Percentiles rank a stretch among this genome's conserved stretches.
Conservation (phyloP, 2,797 vertebrate species). For the Chelonia mydas region DNA sequence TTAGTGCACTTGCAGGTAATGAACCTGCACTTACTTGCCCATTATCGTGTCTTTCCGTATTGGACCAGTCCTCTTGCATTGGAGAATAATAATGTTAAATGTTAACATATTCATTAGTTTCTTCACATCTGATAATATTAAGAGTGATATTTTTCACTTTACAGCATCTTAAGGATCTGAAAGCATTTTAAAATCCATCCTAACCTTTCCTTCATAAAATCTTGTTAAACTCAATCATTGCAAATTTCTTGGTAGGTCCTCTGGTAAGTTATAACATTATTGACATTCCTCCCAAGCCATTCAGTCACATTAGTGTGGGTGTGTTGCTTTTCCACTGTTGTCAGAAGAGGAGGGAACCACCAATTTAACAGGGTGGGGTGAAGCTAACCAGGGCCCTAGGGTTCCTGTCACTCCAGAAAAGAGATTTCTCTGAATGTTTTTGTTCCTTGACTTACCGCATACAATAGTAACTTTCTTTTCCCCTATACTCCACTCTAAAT, state of each 20-base stretch:
- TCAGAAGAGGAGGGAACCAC: not conserved
- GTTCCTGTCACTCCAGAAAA: not conserved
- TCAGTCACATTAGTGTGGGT: not conserved
- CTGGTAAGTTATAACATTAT: not conserved
- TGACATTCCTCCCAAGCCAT: not conserved
- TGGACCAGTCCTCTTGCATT: not conserved
- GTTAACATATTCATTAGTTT: not conserved
- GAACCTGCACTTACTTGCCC: slow-evolving; percentile 8
- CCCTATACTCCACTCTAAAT: not conserved
- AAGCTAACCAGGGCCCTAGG: not conserved
- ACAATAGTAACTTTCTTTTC: not conserved
- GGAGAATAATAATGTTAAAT: not conserved
- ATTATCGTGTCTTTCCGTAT: not conserved
- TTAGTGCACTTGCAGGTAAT: not conserved
- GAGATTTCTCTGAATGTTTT: not conserved
- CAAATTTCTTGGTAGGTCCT: not conserved
- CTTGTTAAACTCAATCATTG: not conserved
- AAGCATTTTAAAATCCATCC: not conserved
- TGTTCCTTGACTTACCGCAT: not conserved
- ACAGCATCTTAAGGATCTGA: not conserved
- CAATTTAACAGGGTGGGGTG: not conserved
- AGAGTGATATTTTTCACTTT: not conserved
- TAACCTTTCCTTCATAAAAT: not conserved
- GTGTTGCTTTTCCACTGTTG: not conserved
- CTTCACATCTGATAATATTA: not conserved